These are phyloP conservation scores for Pedetes capensis DNA, from an alignment of 2,113 vertebrate species.

Conservation along the genomic window DNA sequence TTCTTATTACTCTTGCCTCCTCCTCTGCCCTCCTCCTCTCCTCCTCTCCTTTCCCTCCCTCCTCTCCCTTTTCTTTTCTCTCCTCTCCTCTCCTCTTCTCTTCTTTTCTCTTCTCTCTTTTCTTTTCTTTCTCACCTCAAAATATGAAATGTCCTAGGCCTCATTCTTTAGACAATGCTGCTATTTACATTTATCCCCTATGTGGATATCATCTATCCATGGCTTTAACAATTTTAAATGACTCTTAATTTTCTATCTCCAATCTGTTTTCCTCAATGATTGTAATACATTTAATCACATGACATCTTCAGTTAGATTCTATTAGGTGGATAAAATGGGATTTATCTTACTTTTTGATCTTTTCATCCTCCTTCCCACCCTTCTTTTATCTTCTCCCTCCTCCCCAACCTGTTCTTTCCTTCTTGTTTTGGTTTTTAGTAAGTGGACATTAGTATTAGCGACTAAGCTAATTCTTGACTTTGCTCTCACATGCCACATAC, in stretches of 20 bases:
- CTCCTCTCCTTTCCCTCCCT: no score
- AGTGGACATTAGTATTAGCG: no score
- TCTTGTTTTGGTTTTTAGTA: conserved; percentile 35
- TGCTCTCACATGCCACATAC: neutral
- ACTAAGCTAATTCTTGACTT: neutral
- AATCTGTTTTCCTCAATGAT: neutral
- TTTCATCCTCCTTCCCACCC: neutral
- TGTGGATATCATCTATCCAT: neutral
- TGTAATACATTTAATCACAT: neutral
- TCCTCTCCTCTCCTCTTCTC: no score
- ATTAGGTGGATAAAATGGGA: neutral
- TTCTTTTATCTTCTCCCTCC: neutral
- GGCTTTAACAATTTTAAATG: conserved; percentile 29
- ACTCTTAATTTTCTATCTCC: neutral
- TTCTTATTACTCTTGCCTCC: neutral
- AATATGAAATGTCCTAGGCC: neutral
- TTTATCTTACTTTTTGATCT: neutral
- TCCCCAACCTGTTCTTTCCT: neutral
- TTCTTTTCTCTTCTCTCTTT: no score
- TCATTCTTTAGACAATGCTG: conserved; percentile 8
- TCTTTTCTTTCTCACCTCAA: neutral
- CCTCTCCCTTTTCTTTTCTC: no score
- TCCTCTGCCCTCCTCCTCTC: no score
- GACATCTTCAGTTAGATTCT: neutral
- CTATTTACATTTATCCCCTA: neutral